These are phyloP conservation scores for Ctenopoma multispine DNA, from an alignment of 2,797 vertebrate genomes.

Conservation along the genomic window DNA sequence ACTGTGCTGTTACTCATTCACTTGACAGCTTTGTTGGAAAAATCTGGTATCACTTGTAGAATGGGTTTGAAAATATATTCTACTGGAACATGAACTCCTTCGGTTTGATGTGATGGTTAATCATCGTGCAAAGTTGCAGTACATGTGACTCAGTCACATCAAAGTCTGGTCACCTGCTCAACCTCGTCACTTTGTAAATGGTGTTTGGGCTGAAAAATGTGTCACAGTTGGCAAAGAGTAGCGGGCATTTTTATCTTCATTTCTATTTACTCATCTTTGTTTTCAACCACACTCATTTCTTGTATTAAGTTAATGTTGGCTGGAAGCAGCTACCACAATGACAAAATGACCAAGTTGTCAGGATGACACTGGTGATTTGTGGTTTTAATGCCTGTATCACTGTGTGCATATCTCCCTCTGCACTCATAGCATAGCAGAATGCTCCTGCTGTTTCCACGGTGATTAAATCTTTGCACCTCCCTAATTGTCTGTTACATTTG, in stretches of 20 bases:
- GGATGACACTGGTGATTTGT: constrained; percentile 28
- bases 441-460: constrained; percentile 54
- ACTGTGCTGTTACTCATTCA: not conserved
- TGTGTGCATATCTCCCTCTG: constrained; percentile 21
- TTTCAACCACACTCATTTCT: constrained; percentile 4
- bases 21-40: constrained; percentile 4
- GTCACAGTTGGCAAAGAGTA: not conserved
- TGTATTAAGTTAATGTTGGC: constrained; percentile 24
- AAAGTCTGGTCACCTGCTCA: constrained; percentile 19
- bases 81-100: constrained; percentile 19
- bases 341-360: constrained; percentile 24
- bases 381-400: constrained; percentile 32
- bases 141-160: constrained; percentile 18
- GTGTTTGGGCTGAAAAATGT: constrained; percentile 4
- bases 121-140: not conserved
- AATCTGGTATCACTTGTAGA: constrained; percentile 30
- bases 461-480: constrained; percentile 55
- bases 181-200: constrained; percentile 2
- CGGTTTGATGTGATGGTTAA: constrained; percentile 2
- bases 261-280: not conserved
- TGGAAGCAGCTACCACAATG: not conserved
- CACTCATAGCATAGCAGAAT: constrained; percentile 14
- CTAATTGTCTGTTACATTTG: constrained; percentile 46
- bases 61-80: constrained; percentile 20
- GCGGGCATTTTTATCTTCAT: constrained; percentile 11